Conservation (phyloP, 2,888 invertebrate species). For the Drosophila monieri region DNA sequence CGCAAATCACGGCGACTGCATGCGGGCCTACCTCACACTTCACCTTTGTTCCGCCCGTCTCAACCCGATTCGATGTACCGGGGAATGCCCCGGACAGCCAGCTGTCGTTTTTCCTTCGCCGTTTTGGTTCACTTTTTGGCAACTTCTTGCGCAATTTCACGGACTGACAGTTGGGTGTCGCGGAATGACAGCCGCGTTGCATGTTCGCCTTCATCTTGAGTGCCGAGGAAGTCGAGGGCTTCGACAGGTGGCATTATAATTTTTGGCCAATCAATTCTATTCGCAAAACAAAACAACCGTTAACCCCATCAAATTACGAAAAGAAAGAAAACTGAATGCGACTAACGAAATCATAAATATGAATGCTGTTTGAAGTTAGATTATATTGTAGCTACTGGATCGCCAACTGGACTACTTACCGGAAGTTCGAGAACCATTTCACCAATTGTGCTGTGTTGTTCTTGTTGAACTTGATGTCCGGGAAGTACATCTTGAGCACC, state of each 20-base stretch:
- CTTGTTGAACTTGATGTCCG: slow-evolving; percentile 99
- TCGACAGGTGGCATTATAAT: slow-evolving; percentile 63
- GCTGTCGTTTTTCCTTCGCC: slow-evolving; percentile 58
- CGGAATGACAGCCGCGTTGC: slow-evolving; percentile 61
- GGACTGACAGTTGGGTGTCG: slow-evolving; percentile 60
- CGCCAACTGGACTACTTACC: slow-evolving; percentile 87
- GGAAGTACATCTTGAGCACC: slow-evolving; percentile 99
- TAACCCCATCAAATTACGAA: background rate
- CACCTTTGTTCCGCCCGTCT: slow-evolving; percentile 7
- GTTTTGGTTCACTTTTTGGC: slow-evolving; percentile 53
- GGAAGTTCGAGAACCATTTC: slow-evolving; percentile 99
- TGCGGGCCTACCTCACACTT: slow-evolving; percentile 41
- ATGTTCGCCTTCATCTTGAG: slow-evolving; percentile 69
- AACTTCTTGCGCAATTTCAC: slow-evolving; percentile 56
- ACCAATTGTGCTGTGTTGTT: slow-evolving; percentile 99
- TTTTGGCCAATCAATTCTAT: slow-evolving; percentile 49
- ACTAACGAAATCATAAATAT: slow-evolving; percentile 68
- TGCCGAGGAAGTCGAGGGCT: slow-evolving; percentile 59
- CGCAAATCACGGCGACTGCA: slow-evolving; percentile 53
- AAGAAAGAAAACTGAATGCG: slow-evolving; percentile 6
- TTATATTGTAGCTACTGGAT: slow-evolving; percentile 7
- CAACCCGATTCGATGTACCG: slow-evolving; percentile 2
- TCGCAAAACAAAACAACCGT: background rate
- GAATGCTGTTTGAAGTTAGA: slow-evolving; percentile 62
- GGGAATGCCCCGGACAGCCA: slow-evolving; percentile 42